These are phyloP conservation scores for Leucophenga varia DNA, from an alignment of 1,140 invertebrate species.

Conservation along the genomic window DNA sequence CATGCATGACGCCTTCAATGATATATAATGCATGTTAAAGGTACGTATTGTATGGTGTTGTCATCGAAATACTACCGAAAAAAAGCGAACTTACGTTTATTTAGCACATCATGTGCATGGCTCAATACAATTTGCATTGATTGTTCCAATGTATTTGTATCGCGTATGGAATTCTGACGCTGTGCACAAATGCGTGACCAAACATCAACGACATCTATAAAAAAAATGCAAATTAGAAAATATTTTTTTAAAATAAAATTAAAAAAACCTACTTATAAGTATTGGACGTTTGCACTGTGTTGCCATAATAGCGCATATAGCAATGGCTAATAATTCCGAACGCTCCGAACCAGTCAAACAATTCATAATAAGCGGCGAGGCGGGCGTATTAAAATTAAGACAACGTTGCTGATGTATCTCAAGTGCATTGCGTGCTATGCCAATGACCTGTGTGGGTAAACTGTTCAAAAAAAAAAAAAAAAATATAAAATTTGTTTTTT, in stretches of 20 bases:
- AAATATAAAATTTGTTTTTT: too few relatives aligned
- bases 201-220: conserved; percentile 51
- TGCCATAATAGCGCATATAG: conserved; percentile 40
- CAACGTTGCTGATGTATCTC: conserved; percentile 45
- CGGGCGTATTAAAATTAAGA: conserved; percentile 26
- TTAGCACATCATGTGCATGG: conserved; percentile 51
- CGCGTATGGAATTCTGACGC: conserved; percentile 45
- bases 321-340: conserved; percentile 47
- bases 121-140: conserved; percentile 53
- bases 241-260: neutral
- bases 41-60: neutral
- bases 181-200: conserved; percentile 53
- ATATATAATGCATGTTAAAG: neutral
- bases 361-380: conserved; percentile 45
- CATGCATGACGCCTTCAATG: too few relatives aligned
- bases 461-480: conserved; percentile 17
- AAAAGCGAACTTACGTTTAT: conserved; percentile 36
- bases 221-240: neutral
- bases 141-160: conserved; percentile 41
- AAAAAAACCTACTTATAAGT: conserved; percentile 41
- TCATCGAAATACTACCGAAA: too few relatives aligned
- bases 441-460: conserved; percentile 38
- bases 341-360: conserved; percentile 52
- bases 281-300: conserved; percentile 44
- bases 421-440: conserved; percentile 47